Percentiles rank a stretch among this genome's conserved stretches.
Evolutionary conservation across 2,888 invertebrate genomes (phyloP).

Genomic region (Steinernema hermaphroditum): DNA sequence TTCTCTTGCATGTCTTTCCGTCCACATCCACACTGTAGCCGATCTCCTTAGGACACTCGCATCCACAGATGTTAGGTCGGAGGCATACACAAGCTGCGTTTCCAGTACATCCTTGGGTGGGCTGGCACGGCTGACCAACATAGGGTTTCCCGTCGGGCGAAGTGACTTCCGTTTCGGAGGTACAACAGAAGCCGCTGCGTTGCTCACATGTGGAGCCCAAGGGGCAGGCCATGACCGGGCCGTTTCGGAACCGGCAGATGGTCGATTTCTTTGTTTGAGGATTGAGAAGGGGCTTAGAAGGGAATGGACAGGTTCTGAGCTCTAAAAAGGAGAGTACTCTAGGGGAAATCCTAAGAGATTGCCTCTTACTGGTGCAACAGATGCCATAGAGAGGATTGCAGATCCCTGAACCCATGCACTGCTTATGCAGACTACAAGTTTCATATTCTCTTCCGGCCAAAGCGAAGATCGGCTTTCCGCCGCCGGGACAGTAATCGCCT

Average conservation of each 20-base stretch:
- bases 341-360: too few species aligned
- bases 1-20: conserved; percentile 54
- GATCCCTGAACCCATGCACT: conserved; percentile 52
- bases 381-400: conserved; percentile 61
- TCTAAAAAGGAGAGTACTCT: conserved; percentile 44
- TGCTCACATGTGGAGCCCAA: conserved; percentile 51
- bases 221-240: conserved; percentile 48
- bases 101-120: conserved; percentile 47
- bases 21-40: conserved; percentile 54
- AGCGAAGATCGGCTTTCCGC: conserved; percentile 51
- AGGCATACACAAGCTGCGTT: conserved; percentile 56
- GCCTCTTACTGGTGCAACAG: conserved; percentile 61
- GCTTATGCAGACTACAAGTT: conserved; percentile 52
- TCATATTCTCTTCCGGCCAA: conserved; percentile 46
- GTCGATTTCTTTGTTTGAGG: conserved; percentile 51
- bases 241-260: conserved; percentile 50
- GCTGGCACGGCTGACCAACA: conserved; percentile 19
- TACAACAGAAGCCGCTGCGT: conserved; percentile 58
- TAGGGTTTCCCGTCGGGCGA: conserved; percentile 7
- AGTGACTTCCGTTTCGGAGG: conserved; percentile 1
- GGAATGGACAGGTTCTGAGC: conserved; percentile 57
- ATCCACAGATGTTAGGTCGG: conserved; percentile 45
- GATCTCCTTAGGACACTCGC: conserved; percentile 58
- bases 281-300: conserved; percentile 55
- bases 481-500: conserved; percentile 59